Conservation (phyloP, 2,888 invertebrate genomes). For the Hydraecia micacea region DNA sequence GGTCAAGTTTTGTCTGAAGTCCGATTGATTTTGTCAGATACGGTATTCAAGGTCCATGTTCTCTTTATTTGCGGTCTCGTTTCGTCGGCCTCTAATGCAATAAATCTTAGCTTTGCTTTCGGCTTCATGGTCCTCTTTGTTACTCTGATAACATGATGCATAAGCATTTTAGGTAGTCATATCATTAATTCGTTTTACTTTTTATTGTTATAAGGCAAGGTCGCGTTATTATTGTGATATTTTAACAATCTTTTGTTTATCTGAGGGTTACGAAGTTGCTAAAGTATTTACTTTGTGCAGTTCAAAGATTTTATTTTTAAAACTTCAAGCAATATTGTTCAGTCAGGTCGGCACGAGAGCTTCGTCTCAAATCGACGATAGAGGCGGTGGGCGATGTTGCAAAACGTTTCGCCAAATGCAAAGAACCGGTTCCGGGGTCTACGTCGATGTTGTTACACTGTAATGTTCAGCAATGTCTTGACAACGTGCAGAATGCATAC, state of each 20-base stretch:
- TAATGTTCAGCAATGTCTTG: constrained; percentile 67
- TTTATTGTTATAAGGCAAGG: constrained; percentile 78
- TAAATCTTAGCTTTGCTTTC: constrained; percentile 86
- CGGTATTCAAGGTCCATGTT: constrained; percentile 88
- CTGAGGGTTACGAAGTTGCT: constrained; percentile 53
- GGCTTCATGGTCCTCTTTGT: constrained; percentile 87
- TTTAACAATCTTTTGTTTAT: constrained; percentile 63
- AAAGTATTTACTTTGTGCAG: constrained; percentile 41
- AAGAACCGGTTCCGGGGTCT: constrained; percentile 81
- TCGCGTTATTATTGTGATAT: constrained; percentile 63
- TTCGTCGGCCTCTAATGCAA: constrained; percentile 89
- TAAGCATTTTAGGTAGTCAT: constrained; percentile 82
- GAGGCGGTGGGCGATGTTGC: constrained; percentile 75
- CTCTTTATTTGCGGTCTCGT: constrained; percentile 90
- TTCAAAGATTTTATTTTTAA: constrained; percentile 33
- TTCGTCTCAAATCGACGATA: constrained; percentile 42
- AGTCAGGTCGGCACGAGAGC: constrained; percentile 33
- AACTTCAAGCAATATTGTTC: constrained; percentile 24
- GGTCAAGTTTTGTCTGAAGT: constrained; percentile 88
- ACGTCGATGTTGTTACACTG: constrained; percentile 63
- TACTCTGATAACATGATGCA: constrained; percentile 86
- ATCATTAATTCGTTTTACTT: constrained; percentile 80
- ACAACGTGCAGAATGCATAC: constrained; percentile 68
- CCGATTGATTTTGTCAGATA: constrained; percentile 90
- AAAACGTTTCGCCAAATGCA: constrained; percentile 82